Conservation (phyloP, 2,888 invertebrate species). For the Oscheius sp. region DNA sequence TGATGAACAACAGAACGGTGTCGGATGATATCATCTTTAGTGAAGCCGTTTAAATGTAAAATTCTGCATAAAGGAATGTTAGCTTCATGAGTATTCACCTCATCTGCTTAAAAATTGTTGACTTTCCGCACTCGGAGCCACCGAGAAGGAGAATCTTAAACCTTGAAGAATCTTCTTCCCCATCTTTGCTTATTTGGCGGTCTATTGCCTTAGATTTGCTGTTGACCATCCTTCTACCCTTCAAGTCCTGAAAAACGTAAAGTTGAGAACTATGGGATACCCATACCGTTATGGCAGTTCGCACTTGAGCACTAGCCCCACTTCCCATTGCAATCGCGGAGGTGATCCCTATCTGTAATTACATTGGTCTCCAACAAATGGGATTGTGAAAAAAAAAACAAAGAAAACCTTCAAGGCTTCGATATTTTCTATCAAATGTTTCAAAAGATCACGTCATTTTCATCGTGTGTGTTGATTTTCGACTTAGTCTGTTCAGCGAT, state of each 20-base stretch:
- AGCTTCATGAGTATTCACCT: slow-evolving; percentile 38
- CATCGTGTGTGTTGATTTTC: background rate
- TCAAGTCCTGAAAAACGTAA: slow-evolving; percentile 6
- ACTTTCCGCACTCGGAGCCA: slow-evolving; percentile 59
- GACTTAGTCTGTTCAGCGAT: slow-evolving; percentile 1
- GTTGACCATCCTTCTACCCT: slow-evolving; percentile 37
- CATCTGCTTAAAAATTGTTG: slow-evolving; percentile 65
- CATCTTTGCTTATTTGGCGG: slow-evolving; percentile 53
- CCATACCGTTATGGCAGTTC: slow-evolving; percentile 30
- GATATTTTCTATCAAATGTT: background rate
- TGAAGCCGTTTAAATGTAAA: slow-evolving; percentile 61
- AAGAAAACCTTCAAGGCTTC: background rate
- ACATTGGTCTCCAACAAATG: no score
- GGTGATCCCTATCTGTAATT: background rate
- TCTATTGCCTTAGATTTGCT: slow-evolving; percentile 59
- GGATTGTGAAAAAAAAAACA: background rate
- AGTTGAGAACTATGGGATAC: background rate
- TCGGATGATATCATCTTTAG: slow-evolving; percentile 49
- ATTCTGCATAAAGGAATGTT: slow-evolving; percentile 44
- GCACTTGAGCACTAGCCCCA: slow-evolving; percentile 27
- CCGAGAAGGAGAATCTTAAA: slow-evolving; percentile 62
- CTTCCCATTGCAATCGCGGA: slow-evolving; percentile 24
- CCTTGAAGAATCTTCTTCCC: slow-evolving; percentile 46
- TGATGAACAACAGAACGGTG: slow-evolving; percentile 55
- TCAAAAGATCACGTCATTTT: slow-evolving; percentile 12